A percentile compares a stretch with the other conserved stretches of the same genome.
Evolutionary conservation across 2,797 vertebrate genomes (phyloP).

Genomic region (Myoxocephalus aenaeus): DNA sequence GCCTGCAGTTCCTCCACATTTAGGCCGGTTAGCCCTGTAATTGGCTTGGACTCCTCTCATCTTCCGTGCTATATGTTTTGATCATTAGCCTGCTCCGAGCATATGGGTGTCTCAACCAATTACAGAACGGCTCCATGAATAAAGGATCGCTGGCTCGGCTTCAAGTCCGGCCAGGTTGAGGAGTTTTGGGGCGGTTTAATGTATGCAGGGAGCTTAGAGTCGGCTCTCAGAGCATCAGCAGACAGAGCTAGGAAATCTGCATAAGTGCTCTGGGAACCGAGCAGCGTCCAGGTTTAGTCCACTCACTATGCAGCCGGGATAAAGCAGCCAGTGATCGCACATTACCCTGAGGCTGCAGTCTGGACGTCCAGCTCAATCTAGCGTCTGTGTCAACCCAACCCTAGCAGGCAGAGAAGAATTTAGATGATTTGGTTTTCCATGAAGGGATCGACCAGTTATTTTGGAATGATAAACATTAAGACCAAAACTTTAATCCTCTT

Average conservation of each 20-base stretch:
- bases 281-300: constrained; percentile 16
- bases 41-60: constrained; percentile 59
- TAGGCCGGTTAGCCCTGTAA: constrained; percentile 35
- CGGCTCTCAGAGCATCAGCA: constrained; percentile 20
- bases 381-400: constrained; percentile 11
- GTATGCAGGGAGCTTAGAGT: constrained; percentile 11
- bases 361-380: neutral
- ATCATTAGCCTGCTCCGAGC: constrained; percentile 62
- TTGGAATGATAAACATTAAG: constrained; percentile 35
- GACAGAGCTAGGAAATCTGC: constrained; percentile 18
- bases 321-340: constrained; percentile 28
- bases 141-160: constrained; percentile 51
- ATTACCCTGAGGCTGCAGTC: constrained; percentile 4
- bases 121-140: constrained; percentile 49
- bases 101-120: constrained; percentile 66
- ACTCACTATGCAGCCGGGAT: constrained; percentile 2
- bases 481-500: constrained; percentile 23
- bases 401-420: neutral
- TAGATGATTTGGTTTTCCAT: neutral
- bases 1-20: neutral
- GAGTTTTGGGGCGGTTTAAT: constrained; percentile 29
- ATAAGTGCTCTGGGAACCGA: constrained; percentile 34
- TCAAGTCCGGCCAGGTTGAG: constrained; percentile 50
- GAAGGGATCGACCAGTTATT: constrained; percentile 24
- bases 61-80: constrained; percentile 51